These are phyloP conservation scores for Orchestes rusci DNA, from an alignment of 2,888 invertebrate genomes.

Conservation along the genomic window DNA sequence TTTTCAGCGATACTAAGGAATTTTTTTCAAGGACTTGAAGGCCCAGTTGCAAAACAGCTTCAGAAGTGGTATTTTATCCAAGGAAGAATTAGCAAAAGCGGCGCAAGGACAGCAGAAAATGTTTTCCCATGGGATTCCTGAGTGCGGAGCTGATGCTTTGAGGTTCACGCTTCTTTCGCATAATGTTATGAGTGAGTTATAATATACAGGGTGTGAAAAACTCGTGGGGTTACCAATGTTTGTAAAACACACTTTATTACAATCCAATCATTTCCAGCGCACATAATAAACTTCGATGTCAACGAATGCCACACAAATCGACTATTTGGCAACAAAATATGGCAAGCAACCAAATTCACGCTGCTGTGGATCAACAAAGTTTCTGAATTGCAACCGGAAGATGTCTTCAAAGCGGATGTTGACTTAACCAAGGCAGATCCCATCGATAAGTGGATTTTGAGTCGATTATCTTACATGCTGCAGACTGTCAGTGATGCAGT, in stretches of 20 bases:
- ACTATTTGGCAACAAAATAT: slow-evolving; percentile 97
- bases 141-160: slow-evolving; percentile 92
- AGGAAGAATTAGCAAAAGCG: slow-evolving; percentile 41
- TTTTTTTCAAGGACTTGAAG: slow-evolving; percentile 34
- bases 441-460: slow-evolving; percentile 93
- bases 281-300: slow-evolving; percentile 96
- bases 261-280: slow-evolving; percentile 31
- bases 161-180: slow-evolving; percentile 60
- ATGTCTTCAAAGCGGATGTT: slow-evolving; percentile 18
- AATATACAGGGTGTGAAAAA: not conserved
- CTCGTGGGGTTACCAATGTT: not conserved
- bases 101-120: slow-evolving; percentile 45
- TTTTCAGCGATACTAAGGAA: not conserved
- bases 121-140: slow-evolving; percentile 84
- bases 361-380: slow-evolving; percentile 50
- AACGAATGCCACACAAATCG: slow-evolving; percentile 54
- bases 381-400: slow-evolving; percentile 24
- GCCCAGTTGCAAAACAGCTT: slow-evolving; percentile 29
- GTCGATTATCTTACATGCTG: slow-evolving; percentile 71
- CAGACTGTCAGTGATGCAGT: slow-evolving; percentile 68
- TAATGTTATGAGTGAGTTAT: slow-evolving; percentile 41
- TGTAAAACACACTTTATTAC: not conserved
- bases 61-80: slow-evolving; percentile 36
- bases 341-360: slow-evolving; percentile 97
- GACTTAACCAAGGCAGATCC: not conserved